Evolutionary conservation across 2,113 vertebrate genomes (phyloP).

Genomic region (Rutilus rutilus): DNA sequence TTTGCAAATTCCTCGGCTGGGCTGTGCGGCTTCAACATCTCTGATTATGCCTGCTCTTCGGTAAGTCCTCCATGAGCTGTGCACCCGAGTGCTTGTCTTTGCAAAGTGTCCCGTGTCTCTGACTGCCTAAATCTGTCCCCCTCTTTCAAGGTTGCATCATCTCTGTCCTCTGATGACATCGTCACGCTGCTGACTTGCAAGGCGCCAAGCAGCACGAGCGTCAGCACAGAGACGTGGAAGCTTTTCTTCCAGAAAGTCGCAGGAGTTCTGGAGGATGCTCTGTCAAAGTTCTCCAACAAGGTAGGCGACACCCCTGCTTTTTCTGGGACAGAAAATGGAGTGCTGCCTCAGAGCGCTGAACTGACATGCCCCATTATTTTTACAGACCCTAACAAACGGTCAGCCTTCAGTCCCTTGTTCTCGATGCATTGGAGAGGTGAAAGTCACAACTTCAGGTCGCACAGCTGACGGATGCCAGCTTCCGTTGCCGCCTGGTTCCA

Average conservation of each 20-base stretch:
- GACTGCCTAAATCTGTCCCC: too few species aligned
- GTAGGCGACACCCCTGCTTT: slow-evolving; percentile 38
- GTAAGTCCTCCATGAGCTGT: too few species aligned
- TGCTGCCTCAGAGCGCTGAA: not conserved
- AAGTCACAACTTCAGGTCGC: slow-evolving; percentile 15
- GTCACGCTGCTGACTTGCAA: slow-evolving; percentile 57
- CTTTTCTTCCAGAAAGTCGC: slow-evolving; percentile 60
- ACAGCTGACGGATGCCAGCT: slow-evolving; percentile 25
- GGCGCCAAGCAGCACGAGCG: not conserved
- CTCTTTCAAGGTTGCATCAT: too few species aligned
- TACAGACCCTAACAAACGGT: not conserved
- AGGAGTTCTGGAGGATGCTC: slow-evolving; percentile 52
- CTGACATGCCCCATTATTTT: not conserved
- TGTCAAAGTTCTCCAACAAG: slow-evolving; percentile 44
- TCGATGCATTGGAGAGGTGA: slow-evolving; percentile 49
- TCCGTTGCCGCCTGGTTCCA: slow-evolving; percentile 61
- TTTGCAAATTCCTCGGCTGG: too few species aligned
- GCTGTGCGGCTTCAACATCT: too few species aligned
- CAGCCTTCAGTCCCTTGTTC: not conserved
- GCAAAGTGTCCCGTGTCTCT: too few species aligned
- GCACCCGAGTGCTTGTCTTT: too few species aligned
- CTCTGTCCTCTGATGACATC: too few species aligned
- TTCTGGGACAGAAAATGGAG: not conserved
- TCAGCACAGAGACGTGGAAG: slow-evolving; percentile 57
- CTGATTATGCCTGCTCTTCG: too few species aligned